These are phyloP conservation scores for Ptychochromis oligacanthus DNA, from an alignment of 2,113 vertebrate species.

Conservation along the genomic window DNA sequence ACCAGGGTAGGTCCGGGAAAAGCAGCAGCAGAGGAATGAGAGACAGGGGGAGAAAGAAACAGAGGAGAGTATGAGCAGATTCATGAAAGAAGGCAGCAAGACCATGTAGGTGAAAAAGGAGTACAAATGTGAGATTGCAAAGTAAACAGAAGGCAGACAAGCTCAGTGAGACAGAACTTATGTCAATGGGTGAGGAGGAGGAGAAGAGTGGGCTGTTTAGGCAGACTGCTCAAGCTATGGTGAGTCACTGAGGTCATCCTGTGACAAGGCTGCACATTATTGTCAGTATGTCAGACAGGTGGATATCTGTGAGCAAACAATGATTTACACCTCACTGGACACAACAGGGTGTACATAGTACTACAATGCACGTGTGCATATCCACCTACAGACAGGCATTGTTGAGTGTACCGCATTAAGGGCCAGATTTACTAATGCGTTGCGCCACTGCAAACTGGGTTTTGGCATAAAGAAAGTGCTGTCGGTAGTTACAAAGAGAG, in stretches of 20 bases:
- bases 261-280: conserved; percentile 51
- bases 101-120: conserved; percentile 12
- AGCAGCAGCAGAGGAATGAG: conserved; percentile 14
- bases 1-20: conserved; percentile 40
- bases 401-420: not conserved
- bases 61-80: conserved; percentile 11
- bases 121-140: conserved; percentile 19
- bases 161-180: conserved; percentile 26
- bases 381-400: not conserved
- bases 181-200: conserved; percentile 28
- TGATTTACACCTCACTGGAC: conserved; percentile 42
- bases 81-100: conserved; percentile 16
- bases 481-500: too few relatives aligned
- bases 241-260: conserved; percentile 55
- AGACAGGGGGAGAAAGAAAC: conserved; percentile 13
- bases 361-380: not conserved
- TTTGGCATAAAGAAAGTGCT: too few relatives aligned
- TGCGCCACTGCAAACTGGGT: too few relatives aligned
- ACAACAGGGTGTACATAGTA: conserved; percentile 13
- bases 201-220: conserved; percentile 29
- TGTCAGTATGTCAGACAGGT: conserved; percentile 64
- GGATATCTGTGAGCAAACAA: conserved; percentile 36
- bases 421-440: too few relatives aligned
- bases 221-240: conserved; percentile 44
- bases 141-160: conserved; percentile 32